phyloP scores from a whole-genome alignment of 2,888 invertebrate species.

The Pyrochroa serraticornis region DNA sequence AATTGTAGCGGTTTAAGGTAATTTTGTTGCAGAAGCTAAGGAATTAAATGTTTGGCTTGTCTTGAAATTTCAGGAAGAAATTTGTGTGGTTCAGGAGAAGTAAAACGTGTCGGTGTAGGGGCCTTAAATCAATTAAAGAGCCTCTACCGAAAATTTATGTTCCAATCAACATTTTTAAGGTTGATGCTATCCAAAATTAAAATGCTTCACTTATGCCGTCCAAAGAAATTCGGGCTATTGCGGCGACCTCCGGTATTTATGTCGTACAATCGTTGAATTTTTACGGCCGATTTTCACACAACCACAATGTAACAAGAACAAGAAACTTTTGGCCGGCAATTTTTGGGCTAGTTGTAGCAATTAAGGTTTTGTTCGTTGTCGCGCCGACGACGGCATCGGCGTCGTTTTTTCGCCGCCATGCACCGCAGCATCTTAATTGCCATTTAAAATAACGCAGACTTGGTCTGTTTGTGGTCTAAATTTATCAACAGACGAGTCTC shows the following conservation, averaged over 20 bases:
- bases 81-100: no score
- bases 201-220: constrained; percentile 36
- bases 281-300: constrained; percentile 11
- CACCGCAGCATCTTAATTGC: constrained; percentile 51
- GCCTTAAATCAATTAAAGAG: not conserved
- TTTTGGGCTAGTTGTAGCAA: no score
- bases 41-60: no score
- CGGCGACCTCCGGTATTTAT: constrained; percentile 11
- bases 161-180: constrained; percentile 52
- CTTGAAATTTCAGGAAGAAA: no score
- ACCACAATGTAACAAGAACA: no score
- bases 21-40: no score
- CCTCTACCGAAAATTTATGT: constrained; percentile 39
- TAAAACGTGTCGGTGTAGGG: no score
- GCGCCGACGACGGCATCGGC: not conserved
- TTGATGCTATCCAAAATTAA: constrained; percentile 41
- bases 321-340: no score
- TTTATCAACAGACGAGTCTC: constrained; percentile 32
- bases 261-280: constrained; percentile 24
- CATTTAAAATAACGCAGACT: constrained; percentile 49
- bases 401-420: constrained; percentile 36
- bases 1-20: no score
- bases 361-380: no score
- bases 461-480: constrained; percentile 49
- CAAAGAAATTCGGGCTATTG: constrained; percentile 3